Evolutionary conservation across 1,140 invertebrate species (phyloP), one percentile per base, ranked within the genome.

Genomic region (Saccostrea cuccullata): DNA sequence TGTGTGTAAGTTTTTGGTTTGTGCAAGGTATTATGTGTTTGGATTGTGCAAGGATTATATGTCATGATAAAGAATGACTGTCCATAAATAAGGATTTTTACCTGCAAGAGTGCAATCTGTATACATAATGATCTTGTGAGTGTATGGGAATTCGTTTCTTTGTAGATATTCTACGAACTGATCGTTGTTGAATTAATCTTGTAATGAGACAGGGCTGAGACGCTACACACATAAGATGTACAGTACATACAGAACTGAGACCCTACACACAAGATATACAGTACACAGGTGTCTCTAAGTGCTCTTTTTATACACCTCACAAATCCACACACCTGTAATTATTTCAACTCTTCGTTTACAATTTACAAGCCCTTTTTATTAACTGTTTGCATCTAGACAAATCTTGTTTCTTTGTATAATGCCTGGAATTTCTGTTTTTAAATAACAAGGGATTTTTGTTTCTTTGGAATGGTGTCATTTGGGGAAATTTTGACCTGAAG

Each of bases 271-370:
- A n/a, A n/a, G n/a, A n/a, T n/a, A n/a, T n/a, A n/a, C n/a, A n/a
- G n/a, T n/a, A n/a, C n/a, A n/a, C n/a, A n/a, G n/a, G n/a, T 73
- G 70, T 73, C 36, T 73, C 70, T 17, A 60, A 60, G 58, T 60
- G 58, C 20, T 13, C 58, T 60, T 60, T 60, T 15, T 58, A 58
- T 58, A 58, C 20, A 17, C 20, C 40, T 47, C 40, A 47, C 40
- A 60, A 20, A 17, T 60, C 15, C 20, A 60, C 20, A 60, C 20
- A 60, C 20, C 58, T 60, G 58, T 17, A 64, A 6, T 64, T 64
- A 15, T 8, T 82, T 64, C 17, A n/a, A n/a, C 58, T 20, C 17
- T 64, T n/a, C n/a, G 58, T 64, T 64, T 64, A 64, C 58, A 64
- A n/a, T 64, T 64, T n/a, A n/a, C n/a, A 64, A n/a, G n/a, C 58